Evolutionary conservation across 2,888 invertebrate species (phyloP).

Genomic region (Melanostoma scalare): DNA sequence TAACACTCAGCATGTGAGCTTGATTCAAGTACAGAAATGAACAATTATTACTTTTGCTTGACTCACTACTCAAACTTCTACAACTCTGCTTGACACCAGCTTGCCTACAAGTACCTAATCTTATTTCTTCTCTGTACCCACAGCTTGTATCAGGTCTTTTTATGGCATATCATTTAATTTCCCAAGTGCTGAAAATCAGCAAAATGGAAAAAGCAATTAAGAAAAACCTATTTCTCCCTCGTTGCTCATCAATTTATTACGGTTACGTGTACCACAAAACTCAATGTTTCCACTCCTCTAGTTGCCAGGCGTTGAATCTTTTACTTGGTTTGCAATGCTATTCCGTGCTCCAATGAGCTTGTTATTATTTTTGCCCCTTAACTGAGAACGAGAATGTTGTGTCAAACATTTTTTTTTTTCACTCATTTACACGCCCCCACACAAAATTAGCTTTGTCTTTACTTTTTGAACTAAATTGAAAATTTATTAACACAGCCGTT

Average conservation of each 20-base stretch:
- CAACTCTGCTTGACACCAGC: too few species aligned
- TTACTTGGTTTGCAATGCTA: neutral
- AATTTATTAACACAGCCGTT: conserved; percentile 3
- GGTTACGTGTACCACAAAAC: neutral
- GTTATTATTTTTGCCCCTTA: conserved; percentile 9
- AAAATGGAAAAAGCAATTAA: conserved; percentile 53
- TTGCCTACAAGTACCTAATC: too few species aligned
- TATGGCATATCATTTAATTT: conserved; percentile 26
- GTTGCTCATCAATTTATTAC: conserved; percentile 39
- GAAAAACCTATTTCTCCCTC: conserved; percentile 40
- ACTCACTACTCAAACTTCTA: too few species aligned
- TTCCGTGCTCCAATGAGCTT: neutral
- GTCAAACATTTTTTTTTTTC: conserved; percentile 1
- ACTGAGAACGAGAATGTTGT: neutral
- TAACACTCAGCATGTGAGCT: too few species aligned
- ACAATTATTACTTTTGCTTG: too few species aligned
- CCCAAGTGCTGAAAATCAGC: conserved; percentile 35
- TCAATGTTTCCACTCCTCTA: neutral
- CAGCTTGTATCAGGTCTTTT: conserved; percentile 3
- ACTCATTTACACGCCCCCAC: neutral
- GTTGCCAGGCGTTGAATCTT: neutral
- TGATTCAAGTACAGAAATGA: too few species aligned
- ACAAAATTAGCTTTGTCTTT: conserved; percentile 12
- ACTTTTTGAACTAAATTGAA: neutral
- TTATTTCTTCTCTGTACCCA: neutral